A percentile compares a stretch with the other conserved stretches of the same genome.
Evolutionary conservation across 2,113 vertebrate genomes (phyloP).

Genomic region (Channa argus): DNA sequence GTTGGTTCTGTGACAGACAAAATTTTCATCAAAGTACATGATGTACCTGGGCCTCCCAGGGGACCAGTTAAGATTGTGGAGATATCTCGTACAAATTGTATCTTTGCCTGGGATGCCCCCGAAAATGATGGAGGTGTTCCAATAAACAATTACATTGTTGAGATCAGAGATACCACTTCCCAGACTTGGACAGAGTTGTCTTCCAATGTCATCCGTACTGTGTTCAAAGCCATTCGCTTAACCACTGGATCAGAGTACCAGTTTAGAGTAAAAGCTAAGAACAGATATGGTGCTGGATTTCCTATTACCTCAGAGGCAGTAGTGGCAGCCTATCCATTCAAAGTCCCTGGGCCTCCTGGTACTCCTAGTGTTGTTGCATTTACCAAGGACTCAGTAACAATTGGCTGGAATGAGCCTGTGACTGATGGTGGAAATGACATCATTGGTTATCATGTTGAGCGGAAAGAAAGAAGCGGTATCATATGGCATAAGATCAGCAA

Average conservation of each 20-base stretch:
- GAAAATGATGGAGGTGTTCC: conserved; percentile 97
- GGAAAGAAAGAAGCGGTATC: conserved; percentile 96
- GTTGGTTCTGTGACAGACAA: conserved; percentile 92
- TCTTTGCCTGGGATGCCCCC: conserved; percentile 94
- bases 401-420: conserved; percentile 97
- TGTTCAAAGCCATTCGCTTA: conserved; percentile 92
- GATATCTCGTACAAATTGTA: conserved; percentile 90
- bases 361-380: conserved; percentile 93
- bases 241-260: conserved; percentile 96
- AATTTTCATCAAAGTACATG: conserved; percentile 93
- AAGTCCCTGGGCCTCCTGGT: conserved; percentile 94
- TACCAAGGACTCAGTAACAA: conserved; percentile 94
- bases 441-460: conserved; percentile 96
- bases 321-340: conserved; percentile 95
- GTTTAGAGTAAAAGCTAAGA: conserved; percentile 97
- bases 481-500: conserved; percentile 95
- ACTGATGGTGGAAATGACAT: conserved; percentile 95
- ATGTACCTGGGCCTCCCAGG: conserved; percentile 95
- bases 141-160: conserved; percentile 94
- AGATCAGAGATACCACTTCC: conserved; percentile 93
- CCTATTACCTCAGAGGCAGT: conserved; percentile 90
- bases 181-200: conserved; percentile 93
- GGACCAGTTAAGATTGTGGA: conserved; percentile 95
- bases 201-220: conserved; percentile 91
- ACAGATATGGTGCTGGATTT: conserved; percentile 93